Evolutionary conservation across 92 coral and sea anemone species (phyloP), one percentile per base, ranked within the genome.

Genomic region (Blastomussa wellsi): DNA sequence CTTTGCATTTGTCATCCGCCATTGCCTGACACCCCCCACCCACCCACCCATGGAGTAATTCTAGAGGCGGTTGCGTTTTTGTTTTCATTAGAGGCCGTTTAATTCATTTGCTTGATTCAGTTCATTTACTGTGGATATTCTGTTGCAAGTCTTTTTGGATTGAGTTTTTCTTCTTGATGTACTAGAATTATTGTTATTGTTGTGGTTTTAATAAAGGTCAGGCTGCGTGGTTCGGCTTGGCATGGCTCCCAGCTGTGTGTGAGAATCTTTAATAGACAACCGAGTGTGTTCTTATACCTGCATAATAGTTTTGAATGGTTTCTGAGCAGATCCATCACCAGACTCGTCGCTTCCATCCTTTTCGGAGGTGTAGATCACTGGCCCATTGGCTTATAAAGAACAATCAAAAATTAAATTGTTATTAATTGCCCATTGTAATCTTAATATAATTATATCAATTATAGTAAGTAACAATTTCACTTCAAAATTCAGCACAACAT

Each of bases 241-340:
- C 76, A 35, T 37, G 76, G 76, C 76, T 71, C 44, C 76, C 47
- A 71, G 76, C n/a, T 0, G 65, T 24, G 55, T 33, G 38, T 24
- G 17, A 19, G 38, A 41, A 3, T 41, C 44, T 41, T 36, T 15
- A 17, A 69, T 0, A 16, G 74, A 15, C 9, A 69, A 68, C 33
- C 4, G 24, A 15, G 24, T 35, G 33, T 35, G 41, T 26, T 26
- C 9, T 9, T 31, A 6, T 82, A 96, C 98, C 93, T 95, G 94
- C 87, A 97, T 81, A 28, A 91, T 90, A 71, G 95, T 91, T 87
- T 97, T 97, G 88, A 91, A 97, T 68, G 99, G 99, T 49, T 95
- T 97, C 73, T 84, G 91, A 22, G 81, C 79, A 20, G 99, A 86
- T 4, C 99, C 99, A 88, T 97, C 98, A 14, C 99, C 99, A 24